phyloP scores from a whole-genome alignment of 2,113 vertebrate genomes.

The Oceanites oceanicus region DNA sequence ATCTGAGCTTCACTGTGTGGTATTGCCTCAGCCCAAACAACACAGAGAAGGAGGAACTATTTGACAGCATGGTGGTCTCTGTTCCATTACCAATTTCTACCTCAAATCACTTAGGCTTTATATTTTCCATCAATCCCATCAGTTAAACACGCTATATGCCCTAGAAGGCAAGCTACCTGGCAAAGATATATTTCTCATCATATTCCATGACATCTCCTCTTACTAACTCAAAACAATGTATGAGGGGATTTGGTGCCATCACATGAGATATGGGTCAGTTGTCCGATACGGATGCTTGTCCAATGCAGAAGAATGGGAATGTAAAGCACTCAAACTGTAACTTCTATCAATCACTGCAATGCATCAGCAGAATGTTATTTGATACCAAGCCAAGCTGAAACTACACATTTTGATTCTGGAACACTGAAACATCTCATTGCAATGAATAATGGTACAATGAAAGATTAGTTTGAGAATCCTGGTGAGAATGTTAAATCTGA shows the following conservation, averaged over 20 bases:
- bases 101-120: background rate
- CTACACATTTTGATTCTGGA: slow-evolving; percentile 7
- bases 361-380: background rate
- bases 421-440: slow-evolving; percentile 37
- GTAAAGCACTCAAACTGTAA: background rate
- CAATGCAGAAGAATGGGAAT: background rate
- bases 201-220: background rate
- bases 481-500: slow-evolving; percentile 1
- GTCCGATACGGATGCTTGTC: background rate
- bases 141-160: background rate
- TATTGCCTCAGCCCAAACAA: background rate
- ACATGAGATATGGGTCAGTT: background rate
- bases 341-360: slow-evolving; percentile 21
- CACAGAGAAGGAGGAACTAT: background rate
- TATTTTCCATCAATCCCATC: background rate
- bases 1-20: background rate
- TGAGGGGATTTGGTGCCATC: background rate
- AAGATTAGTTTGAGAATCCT: background rate
- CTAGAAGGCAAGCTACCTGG: background rate
- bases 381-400: slow-evolving; percentile 42
- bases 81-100: background rate
- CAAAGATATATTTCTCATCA: background rate
- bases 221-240: background rate
- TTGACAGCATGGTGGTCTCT: background rate
- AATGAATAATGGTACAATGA: slow-evolving; percentile 12